phyloP scores from a whole-genome alignment of 1,140 invertebrate genomes.

The Bombyx mandarina region DNA sequence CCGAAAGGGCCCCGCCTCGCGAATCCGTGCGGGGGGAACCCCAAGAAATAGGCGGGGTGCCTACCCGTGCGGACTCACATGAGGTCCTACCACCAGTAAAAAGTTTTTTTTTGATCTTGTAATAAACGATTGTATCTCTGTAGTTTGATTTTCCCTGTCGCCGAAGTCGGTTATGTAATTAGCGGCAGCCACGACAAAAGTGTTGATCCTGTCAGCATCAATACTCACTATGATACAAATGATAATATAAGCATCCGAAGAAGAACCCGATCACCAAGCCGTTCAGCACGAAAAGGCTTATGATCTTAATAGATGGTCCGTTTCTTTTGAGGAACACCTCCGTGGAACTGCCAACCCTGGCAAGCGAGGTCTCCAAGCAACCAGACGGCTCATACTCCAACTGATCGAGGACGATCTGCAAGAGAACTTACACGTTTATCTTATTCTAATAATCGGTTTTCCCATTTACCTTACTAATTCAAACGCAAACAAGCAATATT shows the following conservation, averaged over 20 bases:
- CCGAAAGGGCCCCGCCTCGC: too few species aligned
- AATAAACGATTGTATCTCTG: too few species aligned
- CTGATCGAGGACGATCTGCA: slow-evolving; percentile 31
- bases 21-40: too few species aligned
- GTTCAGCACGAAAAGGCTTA: slow-evolving; percentile 35
- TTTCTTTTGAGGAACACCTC: slow-evolving; percentile 41
- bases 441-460: too few species aligned
- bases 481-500: neutral
- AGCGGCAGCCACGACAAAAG: too few species aligned
- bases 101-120: too few species aligned
- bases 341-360: slow-evolving; percentile 26
- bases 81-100: too few species aligned
- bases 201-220: neutral
- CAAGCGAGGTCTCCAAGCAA: slow-evolving; percentile 38
- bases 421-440: neutral
- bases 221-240: slow-evolving; percentile 40
- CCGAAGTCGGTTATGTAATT: too few species aligned
- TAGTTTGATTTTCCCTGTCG: too few species aligned
- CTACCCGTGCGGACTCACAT: too few species aligned
- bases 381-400: slow-evolving; percentile 44
- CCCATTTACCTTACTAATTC: neutral
- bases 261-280: slow-evolving; percentile 47
- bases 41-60: too few species aligned
- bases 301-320: slow-evolving; percentile 26
- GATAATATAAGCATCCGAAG: slow-evolving; percentile 47